phyloP scores from a whole-genome alignment of 2,797 vertebrate genomes.

The Acanthiza pusilla region DNA sequence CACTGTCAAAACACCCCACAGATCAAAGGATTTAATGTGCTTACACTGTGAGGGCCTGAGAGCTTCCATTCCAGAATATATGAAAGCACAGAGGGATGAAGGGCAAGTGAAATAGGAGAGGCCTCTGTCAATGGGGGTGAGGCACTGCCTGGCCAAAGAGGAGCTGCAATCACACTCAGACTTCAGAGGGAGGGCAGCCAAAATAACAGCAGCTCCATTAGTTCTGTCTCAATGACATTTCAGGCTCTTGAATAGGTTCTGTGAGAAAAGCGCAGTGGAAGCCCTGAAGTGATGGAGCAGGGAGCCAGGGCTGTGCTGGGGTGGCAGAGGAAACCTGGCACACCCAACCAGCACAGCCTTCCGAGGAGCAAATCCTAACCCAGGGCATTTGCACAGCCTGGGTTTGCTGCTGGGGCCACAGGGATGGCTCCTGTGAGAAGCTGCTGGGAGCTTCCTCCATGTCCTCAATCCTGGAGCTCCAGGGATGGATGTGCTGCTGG shows the following conservation, averaged over 20 bases:
- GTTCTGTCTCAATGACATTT: not conserved
- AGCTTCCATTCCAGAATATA: not conserved
- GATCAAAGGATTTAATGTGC: not conserved
- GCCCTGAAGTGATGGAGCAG: rapidly evolving
- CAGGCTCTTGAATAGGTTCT: not conserved
- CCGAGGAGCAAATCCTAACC: not conserved
- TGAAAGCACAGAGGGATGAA: not conserved
- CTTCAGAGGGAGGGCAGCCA: not conserved
- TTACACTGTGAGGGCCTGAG: not conserved
- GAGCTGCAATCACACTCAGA: not conserved
- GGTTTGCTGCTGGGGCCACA: not conserved
- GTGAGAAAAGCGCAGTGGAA: rapidly evolving
- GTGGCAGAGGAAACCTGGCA: not conserved
- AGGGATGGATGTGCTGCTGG: not conserved
- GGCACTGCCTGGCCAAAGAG: not conserved
- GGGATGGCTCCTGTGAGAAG: not conserved
- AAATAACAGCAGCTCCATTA: not conserved
- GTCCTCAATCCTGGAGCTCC: no score
- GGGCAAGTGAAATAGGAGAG: not conserved
- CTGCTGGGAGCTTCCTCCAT: not conserved
- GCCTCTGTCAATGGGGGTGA: not conserved
- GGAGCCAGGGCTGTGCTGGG: not conserved
- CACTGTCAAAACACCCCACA: not conserved
- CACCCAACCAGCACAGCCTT: rapidly evolving
- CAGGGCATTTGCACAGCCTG: not conserved